Evolutionary conservation across 2,888 invertebrate species (phyloP).

Genomic region (Drosophila colorata): DNA sequence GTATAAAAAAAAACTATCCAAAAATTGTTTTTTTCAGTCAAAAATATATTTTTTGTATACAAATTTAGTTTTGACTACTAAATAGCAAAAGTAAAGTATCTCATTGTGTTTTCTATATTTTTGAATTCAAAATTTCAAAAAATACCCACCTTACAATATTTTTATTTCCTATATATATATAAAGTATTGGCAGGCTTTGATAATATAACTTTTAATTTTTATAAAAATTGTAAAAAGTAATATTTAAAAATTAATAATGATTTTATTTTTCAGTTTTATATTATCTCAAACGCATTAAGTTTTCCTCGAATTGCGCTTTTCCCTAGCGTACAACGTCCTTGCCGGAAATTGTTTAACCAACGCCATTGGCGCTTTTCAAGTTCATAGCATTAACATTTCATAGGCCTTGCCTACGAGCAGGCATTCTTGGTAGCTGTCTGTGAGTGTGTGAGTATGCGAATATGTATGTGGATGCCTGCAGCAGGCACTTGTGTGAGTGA

Average conservation of each 20-base stretch:
- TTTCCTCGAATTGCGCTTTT: neutral
- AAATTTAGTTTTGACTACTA: no score
- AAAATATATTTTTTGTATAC: no score
- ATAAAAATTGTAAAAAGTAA: no score
- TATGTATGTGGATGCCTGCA: constrained; percentile 8
- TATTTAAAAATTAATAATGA: neutral
- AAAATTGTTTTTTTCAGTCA: no score
- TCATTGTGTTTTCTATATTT: no score
- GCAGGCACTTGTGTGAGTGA: neutral
- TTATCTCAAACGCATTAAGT: neutral
- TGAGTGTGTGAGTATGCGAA: constrained; percentile 4
- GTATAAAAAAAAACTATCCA: no score
- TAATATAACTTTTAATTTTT: no score
- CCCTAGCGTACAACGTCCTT: neutral
- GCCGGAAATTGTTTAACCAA: constrained; percentile 25
- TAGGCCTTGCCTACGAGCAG: neutral
- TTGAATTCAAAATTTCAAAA: no score
- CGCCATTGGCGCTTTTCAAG: constrained; percentile 17
- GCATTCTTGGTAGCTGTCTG: neutral
- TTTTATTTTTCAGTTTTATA: neutral
- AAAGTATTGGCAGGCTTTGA: no score
- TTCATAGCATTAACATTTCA: constrained; percentile 50
- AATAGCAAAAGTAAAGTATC: no score
- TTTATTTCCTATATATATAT: no score
- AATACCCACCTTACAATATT: no score